These are phyloP conservation scores for Heloderma charlesbogerti DNA, from an alignment of 2,113 vertebrate genomes.

Conservation along the genomic window DNA sequence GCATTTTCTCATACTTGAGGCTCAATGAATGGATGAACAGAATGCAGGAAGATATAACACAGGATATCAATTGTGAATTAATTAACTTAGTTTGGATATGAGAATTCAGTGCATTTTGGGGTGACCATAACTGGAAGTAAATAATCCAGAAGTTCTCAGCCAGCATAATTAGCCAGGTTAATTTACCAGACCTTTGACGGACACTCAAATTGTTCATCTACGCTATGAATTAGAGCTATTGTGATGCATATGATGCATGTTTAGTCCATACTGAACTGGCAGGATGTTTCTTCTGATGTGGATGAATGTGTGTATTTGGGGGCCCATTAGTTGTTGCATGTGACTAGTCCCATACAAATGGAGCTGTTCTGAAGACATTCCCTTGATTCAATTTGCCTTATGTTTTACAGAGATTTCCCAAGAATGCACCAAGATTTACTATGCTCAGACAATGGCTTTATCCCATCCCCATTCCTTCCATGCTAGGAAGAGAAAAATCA, in stretches of 20 bases:
- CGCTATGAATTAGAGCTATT: background rate
- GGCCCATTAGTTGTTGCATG: no score
- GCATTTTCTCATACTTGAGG: background rate
- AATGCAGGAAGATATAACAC: background rate
- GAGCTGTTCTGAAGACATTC: background rate
- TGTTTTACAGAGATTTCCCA: background rate
- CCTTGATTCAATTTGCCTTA: background rate
- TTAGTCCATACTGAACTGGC: background rate
- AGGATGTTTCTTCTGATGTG: background rate
- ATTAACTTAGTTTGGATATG: background rate
- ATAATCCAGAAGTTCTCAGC: background rate
- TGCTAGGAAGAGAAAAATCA: no score
- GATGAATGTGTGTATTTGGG: background rate
- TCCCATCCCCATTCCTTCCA: background rate
- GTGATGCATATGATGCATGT: background rate
- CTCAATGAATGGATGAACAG: background rate
- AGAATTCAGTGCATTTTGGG: background rate
- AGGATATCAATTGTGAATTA: background rate
- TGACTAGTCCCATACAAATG: background rate
- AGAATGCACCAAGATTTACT: background rate
- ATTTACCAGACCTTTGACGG: background rate
- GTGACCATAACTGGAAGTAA: no score
- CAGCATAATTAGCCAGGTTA: background rate
- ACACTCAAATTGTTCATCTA: background rate
- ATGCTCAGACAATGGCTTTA: background rate